A percentile compares a stretch with the other conserved stretches of the same genome.
Evolutionary conservation across 2,113 vertebrate genomes (phyloP).

Genomic region (Pristiophorus japonicus): DNA sequence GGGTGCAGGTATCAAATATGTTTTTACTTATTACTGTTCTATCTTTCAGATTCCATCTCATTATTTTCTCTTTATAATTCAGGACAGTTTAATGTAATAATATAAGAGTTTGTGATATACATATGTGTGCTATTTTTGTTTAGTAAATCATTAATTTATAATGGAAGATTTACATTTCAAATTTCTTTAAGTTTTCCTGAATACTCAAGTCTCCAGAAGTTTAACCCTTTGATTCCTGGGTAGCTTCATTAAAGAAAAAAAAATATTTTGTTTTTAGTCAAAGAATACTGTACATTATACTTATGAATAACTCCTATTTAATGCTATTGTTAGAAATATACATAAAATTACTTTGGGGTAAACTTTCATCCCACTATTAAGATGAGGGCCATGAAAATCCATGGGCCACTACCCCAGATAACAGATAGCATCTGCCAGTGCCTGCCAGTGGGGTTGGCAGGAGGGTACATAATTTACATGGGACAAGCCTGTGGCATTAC

Average conservation of each 20-base stretch:
- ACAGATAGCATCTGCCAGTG: not conserved
- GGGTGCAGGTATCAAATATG: constrained; percentile 52
- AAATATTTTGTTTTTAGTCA: not conserved
- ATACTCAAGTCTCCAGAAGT: not conserved
- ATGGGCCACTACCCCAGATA: not conserved
- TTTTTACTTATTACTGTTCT: not conserved
- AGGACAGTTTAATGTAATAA: not conserved
- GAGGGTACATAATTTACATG: not conserved
- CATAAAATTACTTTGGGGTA: not conserved
- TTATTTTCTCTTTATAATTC: not conserved
- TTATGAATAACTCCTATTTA: not conserved
- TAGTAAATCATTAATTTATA: not conserved
- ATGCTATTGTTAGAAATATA: not conserved
- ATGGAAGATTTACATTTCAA: not conserved
- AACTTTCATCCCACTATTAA: not conserved
- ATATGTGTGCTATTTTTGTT: not conserved
- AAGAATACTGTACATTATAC: not conserved
- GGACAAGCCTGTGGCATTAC: not conserved
- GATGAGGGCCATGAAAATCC: not conserved
- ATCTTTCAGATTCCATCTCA: not conserved
- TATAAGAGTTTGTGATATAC: not conserved
- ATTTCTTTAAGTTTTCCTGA: not conserved
- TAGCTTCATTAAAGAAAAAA: not conserved
- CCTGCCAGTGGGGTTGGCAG: not conserved
- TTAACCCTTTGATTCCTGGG: not conserved